Evolutionary conservation across 2,113 vertebrate genomes (phyloP).

Genomic region (Pao palembangensis): DNA sequence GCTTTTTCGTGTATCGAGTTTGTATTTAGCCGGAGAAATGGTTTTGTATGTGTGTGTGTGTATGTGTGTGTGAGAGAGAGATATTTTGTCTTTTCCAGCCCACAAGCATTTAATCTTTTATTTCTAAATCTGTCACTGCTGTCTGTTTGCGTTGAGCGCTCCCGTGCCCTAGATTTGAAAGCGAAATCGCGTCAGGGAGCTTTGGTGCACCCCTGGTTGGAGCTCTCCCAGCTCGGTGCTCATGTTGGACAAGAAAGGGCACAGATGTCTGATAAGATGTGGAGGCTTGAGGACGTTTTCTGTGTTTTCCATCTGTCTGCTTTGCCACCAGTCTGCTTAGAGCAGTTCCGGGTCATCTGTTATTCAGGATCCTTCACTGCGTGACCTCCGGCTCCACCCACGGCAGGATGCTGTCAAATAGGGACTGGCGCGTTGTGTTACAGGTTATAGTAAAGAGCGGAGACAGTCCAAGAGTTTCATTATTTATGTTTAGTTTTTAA

Average conservation of each 20-base stretch:
- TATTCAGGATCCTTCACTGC: slow-evolving; percentile 65
- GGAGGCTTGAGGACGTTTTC: slow-evolving; percentile 5
- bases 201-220: slow-evolving; percentile 44
- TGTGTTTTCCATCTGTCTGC: slow-evolving; percentile 16
- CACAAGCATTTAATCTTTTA: slow-evolving; percentile 72
- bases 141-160: slow-evolving; percentile 57
- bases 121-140: slow-evolving; percentile 72
- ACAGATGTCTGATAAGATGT: slow-evolving; percentile 37
- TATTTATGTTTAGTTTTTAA: no score
- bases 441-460: slow-evolving; percentile 34
- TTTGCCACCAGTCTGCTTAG: slow-evolving; percentile 11
- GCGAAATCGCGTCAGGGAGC: slow-evolving; percentile 61
- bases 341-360: slow-evolving; percentile 53
- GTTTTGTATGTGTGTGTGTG: slow-evolving; percentile 6
- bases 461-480: no score
- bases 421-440: slow-evolving; percentile 47
- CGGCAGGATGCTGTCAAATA: slow-evolving; percentile 53
- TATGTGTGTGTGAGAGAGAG: background rate
- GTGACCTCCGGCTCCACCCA: slow-evolving; percentile 49
- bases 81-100: slow-evolving; percentile 48
- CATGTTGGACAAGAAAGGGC: slow-evolving; percentile 35
- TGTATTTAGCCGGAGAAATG: slow-evolving; percentile 13
- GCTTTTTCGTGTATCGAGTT: slow-evolving; percentile 27
- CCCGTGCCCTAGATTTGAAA: slow-evolving; percentile 70
- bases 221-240: slow-evolving; percentile 39